Evolutionary conservation across 2,888 invertebrate genomes (phyloP).

Genomic region (Heliconius charithonia): DNA sequence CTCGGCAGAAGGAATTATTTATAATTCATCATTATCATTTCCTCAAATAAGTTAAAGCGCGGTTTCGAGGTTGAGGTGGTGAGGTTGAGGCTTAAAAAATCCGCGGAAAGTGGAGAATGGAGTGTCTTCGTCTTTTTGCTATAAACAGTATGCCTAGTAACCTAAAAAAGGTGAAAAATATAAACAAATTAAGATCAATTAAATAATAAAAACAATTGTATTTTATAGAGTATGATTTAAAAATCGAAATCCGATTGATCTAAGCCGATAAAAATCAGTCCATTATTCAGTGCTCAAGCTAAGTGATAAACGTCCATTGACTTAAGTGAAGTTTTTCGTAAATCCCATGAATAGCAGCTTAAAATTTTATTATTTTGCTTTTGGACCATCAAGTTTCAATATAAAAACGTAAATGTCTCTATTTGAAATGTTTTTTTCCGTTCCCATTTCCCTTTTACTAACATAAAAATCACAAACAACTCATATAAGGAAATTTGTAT

Average conservation of each 20-base stretch:
- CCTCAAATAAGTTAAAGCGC: too few species aligned
- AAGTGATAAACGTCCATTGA: constrained; percentile 22
- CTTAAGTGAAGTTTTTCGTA: constrained; percentile 14
- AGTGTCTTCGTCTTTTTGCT: background rate
- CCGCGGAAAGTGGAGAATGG: background rate
- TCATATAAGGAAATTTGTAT: background rate
- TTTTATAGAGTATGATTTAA: background rate
- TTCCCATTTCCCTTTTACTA: background rate
- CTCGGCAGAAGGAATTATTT: too few species aligned
- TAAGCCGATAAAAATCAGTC: constrained; percentile 19
- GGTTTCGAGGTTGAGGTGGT: too few species aligned
- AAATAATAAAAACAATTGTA: background rate
- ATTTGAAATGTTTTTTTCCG: background rate
- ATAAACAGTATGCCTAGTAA: background rate
- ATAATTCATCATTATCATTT: too few species aligned
- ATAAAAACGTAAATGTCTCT: background rate
- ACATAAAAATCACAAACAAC: too few species aligned
- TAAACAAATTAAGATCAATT: too few species aligned
- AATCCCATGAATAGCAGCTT: constrained; percentile 16
- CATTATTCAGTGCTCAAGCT: constrained; percentile 15
- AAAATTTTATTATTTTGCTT: constrained; percentile 16
- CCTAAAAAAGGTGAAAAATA: too few species aligned
- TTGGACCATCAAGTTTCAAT: background rate
- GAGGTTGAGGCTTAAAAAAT: too few species aligned
- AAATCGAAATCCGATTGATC: constrained; percentile 16